Conservation (phyloP, 2,113 vertebrate species). For the Eulemur macaco region DNA sequence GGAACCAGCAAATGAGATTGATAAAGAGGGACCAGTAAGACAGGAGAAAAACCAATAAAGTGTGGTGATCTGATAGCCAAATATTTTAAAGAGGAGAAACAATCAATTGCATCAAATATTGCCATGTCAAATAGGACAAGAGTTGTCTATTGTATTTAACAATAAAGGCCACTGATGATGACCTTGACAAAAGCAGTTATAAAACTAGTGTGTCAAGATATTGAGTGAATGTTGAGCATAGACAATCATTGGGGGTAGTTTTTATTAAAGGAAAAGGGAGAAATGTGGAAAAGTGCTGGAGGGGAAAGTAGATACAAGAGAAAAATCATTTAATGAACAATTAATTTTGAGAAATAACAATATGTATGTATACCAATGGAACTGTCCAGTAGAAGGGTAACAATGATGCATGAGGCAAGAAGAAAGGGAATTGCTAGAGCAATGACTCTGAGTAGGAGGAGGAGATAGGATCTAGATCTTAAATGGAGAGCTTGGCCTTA, state of each 20-base stretch:
- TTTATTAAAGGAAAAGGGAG: not conserved
- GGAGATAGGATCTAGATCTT: not conserved
- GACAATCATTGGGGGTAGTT: not conserved
- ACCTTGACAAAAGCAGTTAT: not conserved
- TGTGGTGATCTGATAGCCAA: not conserved
- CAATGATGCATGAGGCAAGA: not conserved
- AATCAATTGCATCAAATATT: not conserved
- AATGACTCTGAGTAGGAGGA: not conserved
- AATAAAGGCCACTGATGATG: not conserved
- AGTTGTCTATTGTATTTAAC: not conserved
- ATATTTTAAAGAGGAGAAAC: not conserved
- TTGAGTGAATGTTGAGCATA: not conserved
- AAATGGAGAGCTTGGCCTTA: not conserved
- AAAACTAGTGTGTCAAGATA: not conserved
- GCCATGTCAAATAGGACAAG: not conserved
- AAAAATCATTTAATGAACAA: not conserved
- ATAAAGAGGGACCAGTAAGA: not conserved
- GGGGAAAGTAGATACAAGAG: not conserved
- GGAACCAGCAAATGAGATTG: not conserved
- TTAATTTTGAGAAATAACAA: not conserved
- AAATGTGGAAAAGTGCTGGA: not conserved
- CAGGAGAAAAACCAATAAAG: not conserved
- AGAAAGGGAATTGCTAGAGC: not conserved
- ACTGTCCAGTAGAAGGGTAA: not conserved
- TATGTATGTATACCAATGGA: not conserved